Base-by-base conservation (phyloP, 2,113 vertebrate species). In the Halichoerus grypus region DNA sequence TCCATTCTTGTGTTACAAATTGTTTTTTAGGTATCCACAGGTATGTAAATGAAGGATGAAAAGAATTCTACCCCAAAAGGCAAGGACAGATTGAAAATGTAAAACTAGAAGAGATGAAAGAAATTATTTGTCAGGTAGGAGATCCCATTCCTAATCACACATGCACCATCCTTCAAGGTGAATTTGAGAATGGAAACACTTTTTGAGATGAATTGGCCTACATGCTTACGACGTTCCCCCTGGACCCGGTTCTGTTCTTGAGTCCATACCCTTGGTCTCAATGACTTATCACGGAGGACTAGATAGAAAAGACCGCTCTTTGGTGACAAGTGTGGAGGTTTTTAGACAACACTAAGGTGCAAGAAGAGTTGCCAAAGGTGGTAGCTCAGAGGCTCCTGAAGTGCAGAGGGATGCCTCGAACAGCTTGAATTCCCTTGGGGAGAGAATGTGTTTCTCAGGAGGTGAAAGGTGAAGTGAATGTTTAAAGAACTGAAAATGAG, bases 401-500 rank as follows among this genome's bases (percentile, higher is more conserved):
- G 72, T 79, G 19, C 10, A 39, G 12, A 46, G 39, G 13, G 39
- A 36, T 28, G 53, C n/a, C 93, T 67, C 26, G 53, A 96, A 36
- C 89, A 92, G 79, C 55, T 96, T 79, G 80, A 80, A 21, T 53
- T 82, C 97, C 91, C 77, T 13, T 0, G 4, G 96, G 88, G 90
- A 76, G 33, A 46, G 46, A 42, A 19, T 42, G 53, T 59, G 33
- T 76, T 93, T 95, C 87, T 26, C n/a, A 83, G 57, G 39, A 94
- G 92, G 55, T 19, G 12, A 74, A 71, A 93, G 53, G 49, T 36
- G 24, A 92, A 36, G 76, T 94, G 94, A 92, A 55, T 79, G 69
- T 88, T 86, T 84, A 77, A 96, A 97, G 94, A 80, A 55, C 83
- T 19, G 57, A 81, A 69, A 69, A 39, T 16, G 55, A 86, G 7